Base-by-base conservation (phyloP, 2,888 invertebrate genomes). In the Drosophila atripex region DNA sequence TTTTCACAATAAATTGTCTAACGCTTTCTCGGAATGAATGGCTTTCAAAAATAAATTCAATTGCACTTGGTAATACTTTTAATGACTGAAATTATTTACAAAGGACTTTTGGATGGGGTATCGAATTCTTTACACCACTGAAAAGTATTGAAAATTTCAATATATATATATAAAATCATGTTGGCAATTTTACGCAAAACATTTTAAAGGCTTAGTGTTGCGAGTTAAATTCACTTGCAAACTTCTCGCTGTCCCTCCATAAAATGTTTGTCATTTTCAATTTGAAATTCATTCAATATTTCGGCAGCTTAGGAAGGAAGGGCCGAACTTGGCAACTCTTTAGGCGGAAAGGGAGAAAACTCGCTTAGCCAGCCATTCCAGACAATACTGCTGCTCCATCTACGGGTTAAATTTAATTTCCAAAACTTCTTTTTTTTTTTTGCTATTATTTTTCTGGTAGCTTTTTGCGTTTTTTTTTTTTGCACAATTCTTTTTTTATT, bases 391-490 rank as follows among this genome's bases (percentile, higher is more conserved):
- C 54, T 32, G 53, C 74, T 68, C 46, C 64, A 64, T 72, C 75
- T 66, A 77, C 52, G 85, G 82, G 87, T 85, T 85, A 85, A 82
- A 82, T 82, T 82, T 85, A 82, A 82, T 87, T 82, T 87, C 72
- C 78, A 82, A 82, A 73, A 64, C 66, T 64, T 63, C 32, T 28
- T 30, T 32, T 78, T 30, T 32, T 78, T 78, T 83, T 78, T 83
- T 74, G 75, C 71, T 80, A 75, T 73, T 87, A 66, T 30, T 54
- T 59, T 86, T 76, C 73, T 65, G 64, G 50, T 38, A 28, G 16
- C 35, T 58, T 23, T 66, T 87, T 75, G n/a, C n/a, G 18, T 18
- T 66, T 72, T 59, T 71, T 83, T 74, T 75, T 58, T 71, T 64
- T 45, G n/a, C 35, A 2, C 14, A 39, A 14, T 39, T 35, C 51